Conservation (phyloP, 2,113 vertebrate species). For the Climacteris rufus region DNA sequence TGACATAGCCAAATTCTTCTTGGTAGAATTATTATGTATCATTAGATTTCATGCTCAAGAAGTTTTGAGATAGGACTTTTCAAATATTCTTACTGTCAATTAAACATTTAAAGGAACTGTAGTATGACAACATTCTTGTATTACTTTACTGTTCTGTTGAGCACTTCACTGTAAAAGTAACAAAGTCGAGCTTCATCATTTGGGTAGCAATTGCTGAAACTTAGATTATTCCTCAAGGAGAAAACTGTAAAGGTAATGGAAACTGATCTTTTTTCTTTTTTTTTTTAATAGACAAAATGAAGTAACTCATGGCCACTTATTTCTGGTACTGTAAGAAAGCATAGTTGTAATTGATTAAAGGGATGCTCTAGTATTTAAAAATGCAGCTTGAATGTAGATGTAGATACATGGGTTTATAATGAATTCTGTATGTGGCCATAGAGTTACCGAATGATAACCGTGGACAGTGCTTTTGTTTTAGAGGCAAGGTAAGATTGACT, state of each 20-base stretch:
- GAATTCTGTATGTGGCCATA: neutral
- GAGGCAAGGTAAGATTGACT: neutral
- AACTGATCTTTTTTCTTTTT: neutral
- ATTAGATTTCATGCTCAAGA: neutral
- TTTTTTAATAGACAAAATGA: neutral
- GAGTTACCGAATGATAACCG: neutral
- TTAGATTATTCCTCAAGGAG: neutral
- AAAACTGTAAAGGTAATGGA: neutral
- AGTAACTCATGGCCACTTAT: neutral
- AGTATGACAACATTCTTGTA: neutral
- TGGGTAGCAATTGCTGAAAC: neutral
- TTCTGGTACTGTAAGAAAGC: neutral
- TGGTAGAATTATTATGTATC: neutral
- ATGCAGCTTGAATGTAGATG: neutral
- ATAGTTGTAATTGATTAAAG: neutral
- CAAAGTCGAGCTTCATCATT: neutral
- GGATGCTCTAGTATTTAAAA: neutral
- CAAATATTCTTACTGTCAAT: neutral
- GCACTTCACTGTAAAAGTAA: neutral
- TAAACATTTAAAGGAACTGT: neutral
- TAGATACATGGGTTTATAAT: neutral
- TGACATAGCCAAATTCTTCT: neutral
- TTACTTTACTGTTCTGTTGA: neutral
- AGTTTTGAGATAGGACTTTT: neutral
- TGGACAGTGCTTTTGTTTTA: neutral